Base-by-base conservation (phyloP, 2,113 vertebrate genomes). In the Neoarius graeffei region DNA sequence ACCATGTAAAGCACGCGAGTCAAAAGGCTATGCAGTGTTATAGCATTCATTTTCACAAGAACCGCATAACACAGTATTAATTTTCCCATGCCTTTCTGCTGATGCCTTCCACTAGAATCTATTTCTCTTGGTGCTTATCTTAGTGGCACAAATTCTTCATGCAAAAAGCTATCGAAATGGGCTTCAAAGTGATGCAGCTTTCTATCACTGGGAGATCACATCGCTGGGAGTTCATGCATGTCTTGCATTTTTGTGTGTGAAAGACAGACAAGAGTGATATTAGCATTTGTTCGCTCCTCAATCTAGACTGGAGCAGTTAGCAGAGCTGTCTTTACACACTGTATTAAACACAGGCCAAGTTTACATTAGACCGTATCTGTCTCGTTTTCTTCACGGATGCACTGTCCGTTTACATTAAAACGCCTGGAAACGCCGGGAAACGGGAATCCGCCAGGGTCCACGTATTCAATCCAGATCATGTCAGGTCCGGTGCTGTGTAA, bases 21-120 rank as follows among this genome's bases (percentile, higher is more conserved):
- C 80, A 42, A 42, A 81, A 81, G 56, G 80, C 80, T 30, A 60
- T 81, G 80, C 56, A 20, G 80, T 81, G 80, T 81, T 60, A 81
- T 81, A 20, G 56, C 30, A 42, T 81, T 81, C 56, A 81, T 81
- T 81, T 81, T 81, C 54, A 42, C 80, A 60, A 27, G 1, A 60
- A 42, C 80, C 60, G 80, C 57, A 60, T 35, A 57, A 6, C 7
- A 35, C 80, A 42, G 35, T 81, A 81, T 81, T 60, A 81, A 60
- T 42, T 56, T 42, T 14, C 17, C n/a, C 27, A 7, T 57, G 14
- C 14, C 52, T 81, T 81, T 59, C 56, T 81, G 54, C 17, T 81
- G 15, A n/a, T 20, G 27, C 14, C 54, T 81, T 81, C 27, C 1
- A 42, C 56, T 60, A 35, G 80, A 30, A 35, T 59, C 17, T 60